Percentiles rank a stretch among this genome's conserved stretches.
Evolutionary conservation across 2,888 invertebrate genomes (phyloP).

Genomic region (Melipona beecheii): DNA sequence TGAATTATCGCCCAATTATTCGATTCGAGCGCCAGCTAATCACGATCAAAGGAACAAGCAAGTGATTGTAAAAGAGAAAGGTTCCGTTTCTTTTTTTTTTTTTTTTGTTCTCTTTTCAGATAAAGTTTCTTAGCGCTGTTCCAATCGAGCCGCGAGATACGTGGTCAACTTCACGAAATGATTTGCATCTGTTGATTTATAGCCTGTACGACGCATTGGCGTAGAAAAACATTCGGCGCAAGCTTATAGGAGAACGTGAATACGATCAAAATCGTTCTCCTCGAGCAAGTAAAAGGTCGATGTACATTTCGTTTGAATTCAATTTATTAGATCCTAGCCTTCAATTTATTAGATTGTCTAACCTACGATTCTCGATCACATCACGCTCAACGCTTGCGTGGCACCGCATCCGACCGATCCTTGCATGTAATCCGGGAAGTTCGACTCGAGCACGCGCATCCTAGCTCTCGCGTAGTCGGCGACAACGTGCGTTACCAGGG

Average conservation of each 20-base stretch:
- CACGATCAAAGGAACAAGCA: constrained; percentile 26
- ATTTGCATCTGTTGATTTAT: constrained; percentile 54
- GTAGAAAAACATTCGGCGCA: neutral
- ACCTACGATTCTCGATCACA: constrained; percentile 55
- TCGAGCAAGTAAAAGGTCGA: neutral
- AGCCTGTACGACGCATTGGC: neutral
- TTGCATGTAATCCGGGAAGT: constrained; percentile 88
- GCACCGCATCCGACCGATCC: constrained; percentile 87
- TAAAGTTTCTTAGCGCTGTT: constrained; percentile 17
- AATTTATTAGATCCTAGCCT: neutral
- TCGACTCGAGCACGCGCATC: constrained; percentile 87
- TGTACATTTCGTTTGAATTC: neutral
- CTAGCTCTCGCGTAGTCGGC: constrained; percentile 86
- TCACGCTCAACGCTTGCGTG: constrained; percentile 85
- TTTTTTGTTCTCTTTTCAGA: neutral
- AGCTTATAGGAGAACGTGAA: too few relatives aligned
- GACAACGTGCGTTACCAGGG: constrained; percentile 86
- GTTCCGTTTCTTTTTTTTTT: constrained; percentile 15
- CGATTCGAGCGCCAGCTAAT: constrained; percentile 25
- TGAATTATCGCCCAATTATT: neutral
- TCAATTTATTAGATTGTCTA: neutral
- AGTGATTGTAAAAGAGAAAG: constrained; percentile 56
- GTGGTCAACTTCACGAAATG: constrained; percentile 34
- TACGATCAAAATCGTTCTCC: too few relatives aligned
- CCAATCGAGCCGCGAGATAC: neutral